These are phyloP conservation scores for Sebastes itinus DNA, from an alignment of 2,797 vertebrate genomes.

Conservation along the genomic window DNA sequence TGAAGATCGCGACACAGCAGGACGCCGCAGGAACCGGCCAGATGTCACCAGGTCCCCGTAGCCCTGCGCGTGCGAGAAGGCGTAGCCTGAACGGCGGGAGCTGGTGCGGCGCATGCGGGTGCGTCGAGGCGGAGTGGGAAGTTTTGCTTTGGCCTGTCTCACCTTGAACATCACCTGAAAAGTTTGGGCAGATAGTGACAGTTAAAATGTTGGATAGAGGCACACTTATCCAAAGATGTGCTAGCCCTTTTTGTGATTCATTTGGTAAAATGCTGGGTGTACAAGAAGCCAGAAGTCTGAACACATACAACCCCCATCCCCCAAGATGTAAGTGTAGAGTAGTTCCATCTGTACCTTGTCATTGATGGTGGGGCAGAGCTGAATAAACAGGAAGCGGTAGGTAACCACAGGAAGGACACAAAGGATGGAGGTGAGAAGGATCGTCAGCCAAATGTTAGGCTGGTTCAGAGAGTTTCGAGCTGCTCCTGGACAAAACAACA, in stretches of 20 bases:
- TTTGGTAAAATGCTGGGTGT: not conserved
- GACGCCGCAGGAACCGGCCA: constrained; percentile 84
- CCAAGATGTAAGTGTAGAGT: not conserved
- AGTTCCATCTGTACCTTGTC: constrained; percentile 84
- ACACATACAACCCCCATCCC: too few relatives aligned
- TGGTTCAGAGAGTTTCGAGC: constrained; percentile 88
- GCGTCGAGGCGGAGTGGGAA: constrained; percentile 70
- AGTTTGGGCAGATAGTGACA: not conserved
- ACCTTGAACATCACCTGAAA: constrained; percentile 88
- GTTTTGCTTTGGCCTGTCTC: constrained; percentile 79
- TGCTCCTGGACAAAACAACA: constrained; percentile 82
- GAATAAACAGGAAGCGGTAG: constrained; percentile 85
- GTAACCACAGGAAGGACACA: constrained; percentile 88
- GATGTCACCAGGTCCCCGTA: constrained; percentile 95
- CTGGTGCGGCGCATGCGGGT: constrained; percentile 79
- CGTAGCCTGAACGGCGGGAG: constrained; percentile 91
- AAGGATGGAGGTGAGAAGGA: constrained; percentile 87
- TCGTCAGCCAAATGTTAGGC: constrained; percentile 87
- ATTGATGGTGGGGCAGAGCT: constrained; percentile 85
- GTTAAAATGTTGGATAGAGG: not conserved
- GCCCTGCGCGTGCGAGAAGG: constrained; percentile 93
- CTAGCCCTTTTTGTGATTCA: not conserved
- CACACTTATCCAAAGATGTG: not conserved
- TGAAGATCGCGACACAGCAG: constrained; percentile 43
- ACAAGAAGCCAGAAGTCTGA: not conserved